Evolutionary conservation across 2,113 vertebrate species (phyloP).

Genomic region (Arenaria interpres): DNA sequence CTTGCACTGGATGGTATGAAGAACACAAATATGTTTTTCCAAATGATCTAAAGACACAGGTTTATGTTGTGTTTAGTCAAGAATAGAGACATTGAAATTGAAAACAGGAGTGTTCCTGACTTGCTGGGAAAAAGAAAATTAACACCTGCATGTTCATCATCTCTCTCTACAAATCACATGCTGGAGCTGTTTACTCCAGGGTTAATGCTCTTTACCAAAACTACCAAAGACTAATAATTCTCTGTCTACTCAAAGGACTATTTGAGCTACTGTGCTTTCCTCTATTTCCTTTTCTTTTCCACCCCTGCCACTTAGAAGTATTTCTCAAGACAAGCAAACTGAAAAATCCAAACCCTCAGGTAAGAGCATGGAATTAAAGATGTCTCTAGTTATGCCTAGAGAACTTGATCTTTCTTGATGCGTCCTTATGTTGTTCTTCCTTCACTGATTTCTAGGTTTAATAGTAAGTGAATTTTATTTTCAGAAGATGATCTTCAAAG

Average conservation of each 20-base stretch:
- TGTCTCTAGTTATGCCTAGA: background rate
- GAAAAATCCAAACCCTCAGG: background rate
- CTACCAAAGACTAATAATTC: background rate
- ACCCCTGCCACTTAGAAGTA: background rate
- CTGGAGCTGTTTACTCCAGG: background rate
- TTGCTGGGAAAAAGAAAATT: background rate
- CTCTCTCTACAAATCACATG: accelerated
- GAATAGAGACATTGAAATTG: background rate
- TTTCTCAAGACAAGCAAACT: background rate
- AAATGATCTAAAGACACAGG: background rate
- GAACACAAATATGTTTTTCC: background rate
- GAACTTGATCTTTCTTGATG: background rate
- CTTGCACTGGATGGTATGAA: background rate
- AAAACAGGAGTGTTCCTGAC: background rate
- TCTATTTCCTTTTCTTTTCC: background rate
- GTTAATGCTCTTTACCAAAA: background rate
- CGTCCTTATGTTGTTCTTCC: background rate
- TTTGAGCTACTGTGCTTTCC: background rate
- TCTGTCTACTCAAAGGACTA: background rate
- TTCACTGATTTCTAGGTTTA: background rate
- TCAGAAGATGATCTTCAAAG: background rate
- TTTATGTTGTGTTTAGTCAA: background rate
- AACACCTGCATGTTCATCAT: background rate
- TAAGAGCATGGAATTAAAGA: background rate
- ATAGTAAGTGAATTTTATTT: background rate